Evolutionary conservation across 2,888 invertebrate genomes (phyloP), one percentile per base, ranked within the genome.

Genomic region (Agrilus cyanescens): DNA sequence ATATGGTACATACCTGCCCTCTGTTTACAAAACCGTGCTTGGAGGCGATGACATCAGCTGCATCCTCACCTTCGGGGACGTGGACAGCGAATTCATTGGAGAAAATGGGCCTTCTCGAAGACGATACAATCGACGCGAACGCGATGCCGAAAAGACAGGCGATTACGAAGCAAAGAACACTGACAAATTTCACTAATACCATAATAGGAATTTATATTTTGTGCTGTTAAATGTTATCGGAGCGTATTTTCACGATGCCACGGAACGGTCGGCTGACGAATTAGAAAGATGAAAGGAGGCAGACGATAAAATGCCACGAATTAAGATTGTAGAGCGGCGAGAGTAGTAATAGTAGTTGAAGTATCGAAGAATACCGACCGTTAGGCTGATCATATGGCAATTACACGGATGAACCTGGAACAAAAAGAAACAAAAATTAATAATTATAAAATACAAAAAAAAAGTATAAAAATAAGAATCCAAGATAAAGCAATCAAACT

Each of bases 11-110:
- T 63, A 94, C 94, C 87, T 89, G 85, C 72, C 91, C 90, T 59
- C 78, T 73, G 68, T 91, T 87, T 59, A 72, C 70, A 73, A 85
- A 94, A 57, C 90, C 94, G 67, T 94, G 83, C 65, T 84, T 83
- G 50, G 66, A 67, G 38, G 93, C 93, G 54, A 95, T 78, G 48
- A 68, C 70, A 59, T 83, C 78, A 35, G 89, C 93, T 46, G 75
- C 75, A n/a, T 73, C 71, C 40, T 71, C 66, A 13, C 82, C 82
- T 34, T 75, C 81, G 15, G 85, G 84, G 61, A 95, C 80, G 63
- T 86, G 81, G 37, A 91, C 84, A 38, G 93, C 94, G 62, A 87
- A 87, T 63, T 87, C 78, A 67, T 87, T 86, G 68, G 79, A 78
- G 67, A 80, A 88, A 58, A 84, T 73, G 33, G 69, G 65, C 35